Evolutionary conservation across 2,797 vertebrate genomes (phyloP), one percentile per base, ranked within the genome.

Genomic region (Valencia hispanica): DNA sequence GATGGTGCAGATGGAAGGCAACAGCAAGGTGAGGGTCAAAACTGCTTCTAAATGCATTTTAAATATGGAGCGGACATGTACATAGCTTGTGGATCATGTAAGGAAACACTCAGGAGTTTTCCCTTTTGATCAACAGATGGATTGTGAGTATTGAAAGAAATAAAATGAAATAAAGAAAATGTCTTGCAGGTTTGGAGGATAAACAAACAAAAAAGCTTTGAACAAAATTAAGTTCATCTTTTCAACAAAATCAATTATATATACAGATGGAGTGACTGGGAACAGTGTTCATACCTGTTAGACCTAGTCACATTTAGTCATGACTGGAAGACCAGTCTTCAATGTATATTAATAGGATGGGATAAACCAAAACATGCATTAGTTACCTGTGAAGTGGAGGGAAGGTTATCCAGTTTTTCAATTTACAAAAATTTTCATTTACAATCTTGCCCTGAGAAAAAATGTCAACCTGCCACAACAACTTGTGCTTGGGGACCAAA

Each of bases 311-410:
- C 2, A 59, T 32, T 59, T 32, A 72, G 72, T 78, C 6, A 78
- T 79, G 72, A n/a, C 85, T 87, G 85, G 70, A 84, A 74, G 82
- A 83, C 80, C 57, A 77, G 81, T 75, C 84, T 43, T 50, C 15
- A 59, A 17, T 32, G n/a, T 59, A 32, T 18, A 17, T 15, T n/a
- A 55, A 45, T 45, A 11, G 12, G 27, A 17, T 22, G 7, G 20
- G 15, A 34, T 36, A 63, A 63, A 36, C 18, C 3, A 36, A 63
- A 18, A 20, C 20, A 20, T 34, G 30, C 30, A 61, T 34, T 30
- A 61, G 11, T 57, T 57, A 0, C 4, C 53, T 53, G 51, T n/a
- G 22, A 53, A n/a, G 10, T n/a, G 25, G 9, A 53, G n/a, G 50
- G 22, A 51, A 11, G 25, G 8, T 53, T 20, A 53, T 22, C 25